phyloP scores from a whole-genome alignment of 2,888 invertebrate species.

The Therioaphis trifolii region DNA sequence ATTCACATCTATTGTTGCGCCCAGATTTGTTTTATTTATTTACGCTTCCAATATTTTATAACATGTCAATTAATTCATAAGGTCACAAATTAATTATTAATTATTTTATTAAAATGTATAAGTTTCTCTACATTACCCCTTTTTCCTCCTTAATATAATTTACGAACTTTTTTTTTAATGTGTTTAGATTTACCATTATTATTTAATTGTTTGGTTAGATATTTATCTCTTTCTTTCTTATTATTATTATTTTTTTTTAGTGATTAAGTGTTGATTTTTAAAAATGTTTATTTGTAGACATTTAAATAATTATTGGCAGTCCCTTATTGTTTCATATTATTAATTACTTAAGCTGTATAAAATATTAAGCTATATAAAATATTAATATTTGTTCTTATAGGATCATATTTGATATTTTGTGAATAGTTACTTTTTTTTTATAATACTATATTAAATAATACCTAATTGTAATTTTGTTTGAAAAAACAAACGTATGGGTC shows the following conservation, averaged over 20 bases:
- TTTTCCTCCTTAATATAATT: slow-evolving; percentile 1
- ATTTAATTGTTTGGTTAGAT: slow-evolving; percentile 58
- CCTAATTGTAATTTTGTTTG: slow-evolving; percentile 57
- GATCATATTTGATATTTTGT: slow-evolving; percentile 58
- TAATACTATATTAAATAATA: slow-evolving; percentile 32
- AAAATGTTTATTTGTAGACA: slow-evolving; percentile 62
- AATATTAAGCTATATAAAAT: slow-evolving; percentile 45
- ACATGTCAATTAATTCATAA: slow-evolving; percentile 59
- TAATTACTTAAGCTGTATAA: slow-evolving; percentile 1
- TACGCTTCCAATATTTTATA: slow-evolving; percentile 53
- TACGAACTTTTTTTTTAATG: slow-evolving; percentile 20
- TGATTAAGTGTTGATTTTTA: slow-evolving; percentile 61
- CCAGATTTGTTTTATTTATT: slow-evolving; percentile 51
- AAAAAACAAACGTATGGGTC: slow-evolving; percentile 55
- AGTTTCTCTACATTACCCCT: not conserved
- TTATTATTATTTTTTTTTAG: slow-evolving; percentile 44
- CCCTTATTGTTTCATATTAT: slow-evolving; percentile 41
- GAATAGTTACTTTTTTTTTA: slow-evolving; percentile 58
- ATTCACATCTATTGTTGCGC: slow-evolving; percentile 24
- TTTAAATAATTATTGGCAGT: slow-evolving; percentile 52
- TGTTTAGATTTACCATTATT: slow-evolving; percentile 62
- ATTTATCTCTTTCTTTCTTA: slow-evolving; percentile 49
- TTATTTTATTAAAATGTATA: slow-evolving; percentile 35
- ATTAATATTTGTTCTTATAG: slow-evolving; percentile 53
- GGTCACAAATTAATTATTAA: slow-evolving; percentile 58